Evolutionary conservation across 2,888 invertebrate genomes (phyloP), one percentile per base, ranked within the genome.

Genomic region (Hirtodrosophila trivittata): DNA sequence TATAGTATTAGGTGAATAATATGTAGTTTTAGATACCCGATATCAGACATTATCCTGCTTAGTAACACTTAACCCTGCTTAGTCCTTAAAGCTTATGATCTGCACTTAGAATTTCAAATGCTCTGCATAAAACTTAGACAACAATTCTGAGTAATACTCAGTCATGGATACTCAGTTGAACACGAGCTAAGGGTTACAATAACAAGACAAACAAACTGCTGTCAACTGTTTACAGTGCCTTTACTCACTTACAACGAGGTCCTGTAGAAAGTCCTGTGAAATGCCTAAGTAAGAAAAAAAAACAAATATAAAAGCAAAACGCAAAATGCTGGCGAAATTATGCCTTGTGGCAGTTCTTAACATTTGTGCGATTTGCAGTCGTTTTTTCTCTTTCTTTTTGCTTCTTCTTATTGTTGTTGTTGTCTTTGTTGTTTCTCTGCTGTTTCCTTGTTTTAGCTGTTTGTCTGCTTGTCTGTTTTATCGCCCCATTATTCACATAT

Each of bases 401-500:
- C 18, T 32, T 26, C 14, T 33, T 43, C 16, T 39, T 55, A 10
- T 46, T 12, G 14, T 35, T 49, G 21, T 63, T 39, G 46, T 28
- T 47, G 4, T 37, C 9, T 32, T 42, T 43, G 33, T 33, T 46
- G 43, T 54, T 56, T 35, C 9, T n/a, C 28, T 41, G 56, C 32
- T 21, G 14, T 46, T 54, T 46, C 45, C 14, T 25, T 51, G 51
- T 51, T 39, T 60, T 46, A 39, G 50, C 69, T 25, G 59, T 30
- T 69, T 66, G 73, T 71, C 67, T 60, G 66, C 33, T 26, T 65
- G 67, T 75, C 77, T 75, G 72, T 50, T 77, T 77, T 77, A 77
- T 77, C 75, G 75, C 66, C 71, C 75, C 68, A 81, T 77, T 78
- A 75, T 74, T 77, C 75, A 75, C 81, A 81, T 81, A 78, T 78